These are phyloP conservation scores for Prunella strophiata DNA, from an alignment of 2,797 vertebrate genomes.

Conservation along the genomic window DNA sequence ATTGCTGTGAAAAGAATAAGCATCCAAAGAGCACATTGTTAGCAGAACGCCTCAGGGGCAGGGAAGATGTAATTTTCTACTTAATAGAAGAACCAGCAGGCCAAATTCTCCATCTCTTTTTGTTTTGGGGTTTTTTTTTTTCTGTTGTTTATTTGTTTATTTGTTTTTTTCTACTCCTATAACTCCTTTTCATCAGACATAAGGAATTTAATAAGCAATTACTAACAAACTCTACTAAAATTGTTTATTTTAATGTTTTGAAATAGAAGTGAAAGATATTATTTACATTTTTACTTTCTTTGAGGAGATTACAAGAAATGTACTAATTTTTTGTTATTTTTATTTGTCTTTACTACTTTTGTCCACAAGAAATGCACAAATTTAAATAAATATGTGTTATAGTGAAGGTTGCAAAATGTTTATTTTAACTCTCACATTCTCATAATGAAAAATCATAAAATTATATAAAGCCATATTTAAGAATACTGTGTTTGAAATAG, in stretches of 20 bases:
- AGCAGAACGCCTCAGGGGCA: not conserved
- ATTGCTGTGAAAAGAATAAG: slow-evolving; percentile 12
- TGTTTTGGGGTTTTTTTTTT: rapidly evolving
- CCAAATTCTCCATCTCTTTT: not conserved
- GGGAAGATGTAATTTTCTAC: slow-evolving; percentile 15
- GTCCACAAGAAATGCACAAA: not conserved
- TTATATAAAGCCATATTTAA: not conserved
- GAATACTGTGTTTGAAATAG: not conserved
- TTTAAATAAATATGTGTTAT: not conserved
- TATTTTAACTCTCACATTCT: not conserved
- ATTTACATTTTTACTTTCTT: not conserved
- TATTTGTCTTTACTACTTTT: not conserved
- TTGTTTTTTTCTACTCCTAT: not conserved
- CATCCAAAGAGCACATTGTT: not conserved
- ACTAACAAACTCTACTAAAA: not conserved
- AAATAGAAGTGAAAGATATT: not conserved
- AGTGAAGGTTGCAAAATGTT: not conserved
- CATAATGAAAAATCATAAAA: not conserved
- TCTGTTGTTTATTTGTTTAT: not conserved
- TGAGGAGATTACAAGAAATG: not conserved
- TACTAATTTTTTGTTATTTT: not conserved
- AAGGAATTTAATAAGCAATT: slow-evolving; percentile 4
- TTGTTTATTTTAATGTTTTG: not conserved
- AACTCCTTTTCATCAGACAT: not conserved
- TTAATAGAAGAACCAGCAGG: slow-evolving; percentile 18